phyloP scores from a whole-genome alignment of 2,797 vertebrate genomes.

The Characodon lateralis region DNA sequence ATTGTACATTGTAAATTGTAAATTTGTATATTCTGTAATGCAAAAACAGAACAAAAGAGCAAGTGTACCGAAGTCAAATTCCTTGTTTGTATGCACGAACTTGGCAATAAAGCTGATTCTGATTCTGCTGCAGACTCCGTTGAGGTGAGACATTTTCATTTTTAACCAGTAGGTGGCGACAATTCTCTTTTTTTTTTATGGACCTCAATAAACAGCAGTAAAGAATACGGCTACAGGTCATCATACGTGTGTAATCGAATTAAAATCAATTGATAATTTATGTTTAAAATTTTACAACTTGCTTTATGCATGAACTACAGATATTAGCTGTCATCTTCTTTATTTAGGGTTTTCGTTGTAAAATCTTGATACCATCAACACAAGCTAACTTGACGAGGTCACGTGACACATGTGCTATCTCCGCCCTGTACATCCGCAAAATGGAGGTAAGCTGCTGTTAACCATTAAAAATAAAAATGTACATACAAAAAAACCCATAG shows the following conservation, averaged over 20 bases:
- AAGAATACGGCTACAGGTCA: background rate
- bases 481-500: background rate
- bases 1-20: too few relatives aligned
- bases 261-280: background rate
- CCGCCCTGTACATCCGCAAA: slow-evolving; percentile 55
- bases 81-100: too few relatives aligned
- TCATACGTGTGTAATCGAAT: background rate
- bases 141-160: background rate
- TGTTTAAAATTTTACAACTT: background rate
- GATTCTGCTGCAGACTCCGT: background rate
- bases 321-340: background rate
- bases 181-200: slow-evolving; percentile 8
- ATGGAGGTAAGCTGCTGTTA: slow-evolving; percentile 80
- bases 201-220: background rate
- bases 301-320: background rate
- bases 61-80: too few relatives aligned
- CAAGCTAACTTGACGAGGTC: slow-evolving; percentile 16
- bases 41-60: too few relatives aligned
- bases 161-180: slow-evolving; percentile 70
- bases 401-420: slow-evolving; percentile 52
- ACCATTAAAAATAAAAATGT: slow-evolving; percentile 8
- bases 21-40: too few relatives aligned
- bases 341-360: background rate
- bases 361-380: background rate
- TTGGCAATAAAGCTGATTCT: too few relatives aligned